Evolutionary conservation across 1,140 invertebrate genomes (phyloP), one percentile per base, ranked within the genome.

Genomic region (Atta texana): DNA sequence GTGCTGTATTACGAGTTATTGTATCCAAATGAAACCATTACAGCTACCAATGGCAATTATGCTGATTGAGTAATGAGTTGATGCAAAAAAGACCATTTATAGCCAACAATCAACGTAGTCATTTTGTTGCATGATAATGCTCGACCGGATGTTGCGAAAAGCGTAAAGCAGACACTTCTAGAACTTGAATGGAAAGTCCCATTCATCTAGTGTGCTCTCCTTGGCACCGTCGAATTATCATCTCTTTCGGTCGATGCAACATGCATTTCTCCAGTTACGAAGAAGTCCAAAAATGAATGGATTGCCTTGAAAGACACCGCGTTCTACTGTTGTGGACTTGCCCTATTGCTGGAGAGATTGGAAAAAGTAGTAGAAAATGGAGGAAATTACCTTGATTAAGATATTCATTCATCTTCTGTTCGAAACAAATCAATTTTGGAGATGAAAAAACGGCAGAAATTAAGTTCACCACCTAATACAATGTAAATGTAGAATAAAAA

Each of bases 321-420:
- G n/a, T 68, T 68, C n/a, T 68, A 68, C n/a, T n/a, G 66, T 44
- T 18, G n/a, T 68, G 34, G 5, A 10, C 44, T 68, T 68, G 12
- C 34, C n/a, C 64, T 49, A 4, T 69, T 49, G 39, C 21, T 39
- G 6, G 10, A 69, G 14, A 69, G 21, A 44, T 69, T 12, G 39
- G 39, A 69, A 69, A 69, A 69, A 31, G 31, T 31, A 49, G 39
- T 69, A 69, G 68, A 69, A 69, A 49, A 71, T 71, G 39, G 2
- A 49, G 39, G 39, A 71, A 49, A 21, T 49, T 51, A 49, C 0
- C 51, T 71, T 71, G 21, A 68, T 68, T 68, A 68, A 68, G 18
- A 3, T n/a, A 31, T 31, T 31, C 7, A 49, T 69, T 69, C 12
- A 71, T 21, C 34, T 68, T 39, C 31, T 18, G 5, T 39, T 69